Percentiles rank a stretch among this genome's conserved stretches.
Evolutionary conservation across 1,140 invertebrate species (phyloP).

Genomic region (Magallana ariakensis): DNA sequence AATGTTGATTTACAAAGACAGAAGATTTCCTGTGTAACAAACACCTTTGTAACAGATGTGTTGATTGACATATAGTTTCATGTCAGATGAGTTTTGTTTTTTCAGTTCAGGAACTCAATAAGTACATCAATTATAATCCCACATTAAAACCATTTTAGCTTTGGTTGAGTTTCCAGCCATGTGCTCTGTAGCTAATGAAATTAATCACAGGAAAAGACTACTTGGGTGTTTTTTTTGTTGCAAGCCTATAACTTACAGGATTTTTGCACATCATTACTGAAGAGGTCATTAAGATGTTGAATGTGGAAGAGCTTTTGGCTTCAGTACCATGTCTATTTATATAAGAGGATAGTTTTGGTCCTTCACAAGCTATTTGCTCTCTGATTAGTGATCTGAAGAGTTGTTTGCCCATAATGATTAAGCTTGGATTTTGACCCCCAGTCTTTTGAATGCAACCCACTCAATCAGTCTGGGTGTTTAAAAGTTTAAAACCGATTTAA

Average conservation of each 20-base stretch:
- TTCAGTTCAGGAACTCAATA: no score
- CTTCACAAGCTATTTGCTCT: conserved; percentile 16
- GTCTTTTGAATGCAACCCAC: background rate
- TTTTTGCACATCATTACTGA: background rate
- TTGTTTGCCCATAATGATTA: background rate
- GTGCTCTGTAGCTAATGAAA: no score
- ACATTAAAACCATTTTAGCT: no score
- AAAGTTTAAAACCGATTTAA: background rate
- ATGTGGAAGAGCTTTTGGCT: background rate
- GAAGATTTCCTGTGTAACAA: conserved; percentile 2
- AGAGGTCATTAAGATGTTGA: background rate
- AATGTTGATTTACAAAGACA: background rate
- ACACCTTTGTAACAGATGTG: background rate
- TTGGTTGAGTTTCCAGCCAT: no score
- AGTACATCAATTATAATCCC: no score
- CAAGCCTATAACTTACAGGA: background rate
- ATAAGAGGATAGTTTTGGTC: conserved; percentile 8
- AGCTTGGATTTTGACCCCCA: background rate
- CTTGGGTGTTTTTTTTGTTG: background rate
- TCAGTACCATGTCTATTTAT: background rate
- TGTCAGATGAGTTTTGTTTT: no score
- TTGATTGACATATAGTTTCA: no score
- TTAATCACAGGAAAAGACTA: background rate
- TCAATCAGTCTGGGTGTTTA: background rate
- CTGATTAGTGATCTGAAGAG: conserved; percentile 4